Base-by-base conservation (phyloP, 2,113 vertebrate species). In the Jaculus jaculus region DNA sequence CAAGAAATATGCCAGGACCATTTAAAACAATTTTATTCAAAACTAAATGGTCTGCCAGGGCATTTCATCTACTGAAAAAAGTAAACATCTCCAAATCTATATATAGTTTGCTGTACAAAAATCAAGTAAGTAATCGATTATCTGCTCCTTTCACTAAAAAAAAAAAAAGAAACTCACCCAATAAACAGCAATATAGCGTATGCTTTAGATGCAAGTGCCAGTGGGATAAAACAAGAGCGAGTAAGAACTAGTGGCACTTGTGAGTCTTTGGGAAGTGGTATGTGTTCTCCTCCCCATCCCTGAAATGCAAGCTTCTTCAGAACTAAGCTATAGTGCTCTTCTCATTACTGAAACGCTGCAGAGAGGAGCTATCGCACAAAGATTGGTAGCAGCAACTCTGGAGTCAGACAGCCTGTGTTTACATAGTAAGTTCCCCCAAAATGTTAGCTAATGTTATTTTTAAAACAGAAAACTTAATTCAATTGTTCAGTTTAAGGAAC, bases 61-160 rank as follows among this genome's bases (percentile, higher is more conserved):
- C 17, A 87, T 75, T 84, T 74, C 73, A 74, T 75, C 83, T 92
- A 84, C 61, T 84, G 18, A 89, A 90, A 92, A 83, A 89, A 24
- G 9, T 10, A 8, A 74, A 83, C 86, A 39, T 16, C 7, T 24
- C 9, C 28, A 89, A 84, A 17, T 92, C 17, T n/a, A 47, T 20
- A 84, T n/a, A 47, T 20, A 84, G 26, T 16, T 82, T 69, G 32
- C 28, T 87, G 37, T 61, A 54, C 77, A 89, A 91, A 91, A 73
- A 63, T 84, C 87, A 87, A 78, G 42, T 20, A 4, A 84, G 79
- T 26, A 80, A 84, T 20, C 7, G 69, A 3, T 8, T 28, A 42
- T 75, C 66, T 89, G 47, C 1, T 37, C 37, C 54, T 89, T 34
- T 74, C 42, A 47, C 42, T 6, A 47, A 47, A 47, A 39, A 17